These are phyloP conservation scores for Entelurus aequoreus DNA, from an alignment of 2,113 vertebrate species.

Conservation along the genomic window DNA sequence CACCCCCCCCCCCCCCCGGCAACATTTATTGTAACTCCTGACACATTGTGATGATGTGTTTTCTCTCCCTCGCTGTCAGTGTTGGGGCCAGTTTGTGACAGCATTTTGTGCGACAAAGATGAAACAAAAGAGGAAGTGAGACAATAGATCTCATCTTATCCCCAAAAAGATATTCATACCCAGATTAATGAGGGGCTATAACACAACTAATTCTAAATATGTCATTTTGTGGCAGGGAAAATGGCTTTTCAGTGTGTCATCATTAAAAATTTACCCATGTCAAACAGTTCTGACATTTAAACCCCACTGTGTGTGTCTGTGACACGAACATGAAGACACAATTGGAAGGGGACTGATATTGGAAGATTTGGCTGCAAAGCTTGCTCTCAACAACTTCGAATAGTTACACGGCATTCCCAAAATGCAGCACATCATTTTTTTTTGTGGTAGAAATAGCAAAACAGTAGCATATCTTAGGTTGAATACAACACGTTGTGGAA, in stretches of 20 bases:
- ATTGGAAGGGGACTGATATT: slow-evolving; percentile 39
- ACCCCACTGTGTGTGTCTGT: slow-evolving; percentile 51
- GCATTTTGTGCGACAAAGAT: slow-evolving; percentile 1
- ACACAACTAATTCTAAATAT: slow-evolving; percentile 4
- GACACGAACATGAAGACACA: slow-evolving; percentile 52
- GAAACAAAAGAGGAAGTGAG: background rate
- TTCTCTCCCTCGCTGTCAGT: slow-evolving; percentile 29
- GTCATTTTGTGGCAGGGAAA: slow-evolving; percentile 50
- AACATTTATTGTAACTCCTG: slow-evolving; percentile 19
- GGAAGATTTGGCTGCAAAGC: slow-evolving; percentile 9
- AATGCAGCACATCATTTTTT: background rate
- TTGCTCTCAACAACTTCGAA: no score
- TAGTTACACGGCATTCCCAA: background rate
- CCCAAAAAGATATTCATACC: no score
- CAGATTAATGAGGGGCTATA: background rate
- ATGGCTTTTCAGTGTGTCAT: slow-evolving; percentile 68
- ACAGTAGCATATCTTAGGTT: no score
- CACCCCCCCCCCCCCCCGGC: background rate
- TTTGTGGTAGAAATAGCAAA: no score
- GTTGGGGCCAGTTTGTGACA: slow-evolving; percentile 15
- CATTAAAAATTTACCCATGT: slow-evolving; percentile 73
- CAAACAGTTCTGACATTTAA: slow-evolving; percentile 74
- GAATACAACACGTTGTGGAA: no score
- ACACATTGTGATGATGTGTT: slow-evolving; percentile 7
- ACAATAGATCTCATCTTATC: background rate